Base-by-base conservation (phyloP, 1,140 invertebrate species). In the Drosophila azteca region DNA sequence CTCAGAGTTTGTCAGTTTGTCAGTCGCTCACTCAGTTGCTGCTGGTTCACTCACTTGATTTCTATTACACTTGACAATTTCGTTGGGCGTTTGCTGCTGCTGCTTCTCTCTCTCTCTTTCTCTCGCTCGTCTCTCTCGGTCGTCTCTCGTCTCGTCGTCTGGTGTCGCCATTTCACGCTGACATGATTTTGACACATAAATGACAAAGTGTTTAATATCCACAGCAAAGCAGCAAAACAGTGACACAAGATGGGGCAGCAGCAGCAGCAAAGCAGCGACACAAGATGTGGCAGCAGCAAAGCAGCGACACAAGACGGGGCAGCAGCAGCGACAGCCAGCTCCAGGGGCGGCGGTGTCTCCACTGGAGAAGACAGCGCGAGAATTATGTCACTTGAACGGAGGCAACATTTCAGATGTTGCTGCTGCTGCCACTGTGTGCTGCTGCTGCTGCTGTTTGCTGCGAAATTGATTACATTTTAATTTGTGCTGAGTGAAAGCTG, bases 171-270 rank as follows among this genome's bases (percentile, higher is more conserved):
- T 80, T 76, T 73, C 60, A 81, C 63, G 79, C 78, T 68, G 73
- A 73, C 79, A 81, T 81, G 79, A 73, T 81, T 81, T 77, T 81
- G 79, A 81, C 79, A 81, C 79, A 81, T 63, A 81, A 81, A 81
- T 81, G 78, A 82, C 79, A 82, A 82, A 82, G 79, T 82, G 73
- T 69, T 82, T 82, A 70, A 75, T 82, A 82, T 74, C 60, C 67
- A 52, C 46, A 54, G 35, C 11, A 31, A 9, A 20, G 17, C 17
- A 20, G 17, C 17, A 35, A 9, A 9, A 8, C 31, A 35, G 31
- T 8, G 31, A 31, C 31, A 31, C 31, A 31, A 31, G 31, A 31
- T 31, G 31, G 8, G 31, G 7, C 31, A 20, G 17, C 17, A 54
- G 7, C 31, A 20, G 17, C 17, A 20, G 17, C 17, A 35, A 9